Base-by-base conservation (phyloP, 2,113 vertebrate species). In the Campylomormyrus numenius region DNA sequence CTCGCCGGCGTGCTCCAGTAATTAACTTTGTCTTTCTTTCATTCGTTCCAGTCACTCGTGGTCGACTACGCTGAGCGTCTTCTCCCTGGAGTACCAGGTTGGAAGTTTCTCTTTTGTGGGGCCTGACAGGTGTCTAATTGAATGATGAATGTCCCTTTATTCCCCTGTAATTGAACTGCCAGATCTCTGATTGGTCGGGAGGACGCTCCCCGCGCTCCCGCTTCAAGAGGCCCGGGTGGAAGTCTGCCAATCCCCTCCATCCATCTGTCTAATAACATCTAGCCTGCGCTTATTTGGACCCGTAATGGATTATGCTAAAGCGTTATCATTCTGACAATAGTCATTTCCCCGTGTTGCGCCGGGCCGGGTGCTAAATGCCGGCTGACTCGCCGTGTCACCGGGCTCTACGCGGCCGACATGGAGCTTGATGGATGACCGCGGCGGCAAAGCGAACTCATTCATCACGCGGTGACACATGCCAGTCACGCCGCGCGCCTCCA, bases 101-200 rank as follows among this genome's bases (percentile, higher is more conserved):
- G 98, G 98, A 99, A 99, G 97, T 99, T 99, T 98, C 98, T 98
- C 96, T 97, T 99, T 99, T 99, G 98, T 99, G 98, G 97, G 97
- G 97, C 96, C 96, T 99, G 98, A 99, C 98, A 99, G 98, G 97
- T 99, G 98, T 98, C 98, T 99, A 99, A 99, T 99, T 99, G 98
- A 99, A 99, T 99, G 98, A 99, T 99, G 98, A 99, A 99, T 99
- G 98, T 99, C 97, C 98, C 98, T 99, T 99, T 99, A 99, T 99
- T 99, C 98, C 98, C 98, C 98, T 99, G 98, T 99, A 99, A 99
- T 99, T 99, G 98, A 99, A 99, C 98, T 99, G 98, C 98, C 98
- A 99, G 98, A 97, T 97, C 97, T 97, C 97, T 98, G 98, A 99
- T 99, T 99, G 98, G 98, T 98, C 97, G 97, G 97, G 98, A 98